phyloP scores from a whole-genome alignment of 1,140 invertebrate genomes.

The Glossosoma conforme region DNA sequence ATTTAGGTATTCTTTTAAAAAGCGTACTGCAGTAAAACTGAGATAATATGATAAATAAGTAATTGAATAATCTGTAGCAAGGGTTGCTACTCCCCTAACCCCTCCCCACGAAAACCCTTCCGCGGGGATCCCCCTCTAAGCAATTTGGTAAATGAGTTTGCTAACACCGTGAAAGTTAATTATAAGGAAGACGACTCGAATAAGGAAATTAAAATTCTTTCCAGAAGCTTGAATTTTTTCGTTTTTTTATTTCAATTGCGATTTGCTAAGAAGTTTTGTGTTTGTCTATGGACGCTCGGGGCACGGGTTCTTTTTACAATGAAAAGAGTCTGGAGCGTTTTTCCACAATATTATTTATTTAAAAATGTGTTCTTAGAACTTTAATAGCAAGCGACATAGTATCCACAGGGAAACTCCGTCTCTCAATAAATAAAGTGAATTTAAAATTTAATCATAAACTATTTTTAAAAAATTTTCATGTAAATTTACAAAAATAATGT shows the following conservation, averaged over 20 bases:
- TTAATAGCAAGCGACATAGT: too few species aligned
- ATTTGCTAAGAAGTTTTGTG: conserved; percentile 30
- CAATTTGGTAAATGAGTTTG: conserved; percentile 34
- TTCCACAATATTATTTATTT: too few species aligned
- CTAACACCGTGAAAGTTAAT: conserved; percentile 34
- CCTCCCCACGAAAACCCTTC: conserved; percentile 5
- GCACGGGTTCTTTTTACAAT: conserved; percentile 15
- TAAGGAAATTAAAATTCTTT: conserved; percentile 34
- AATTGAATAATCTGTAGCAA: conserved; percentile 28
- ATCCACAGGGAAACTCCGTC: too few species aligned
- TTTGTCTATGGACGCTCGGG: conserved; percentile 12
- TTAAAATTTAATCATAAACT: too few species aligned
- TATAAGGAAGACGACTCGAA: conserved; percentile 33
- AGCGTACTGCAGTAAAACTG: too few species aligned
- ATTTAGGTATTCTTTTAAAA: too few species aligned
- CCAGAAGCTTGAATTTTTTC: conserved; percentile 29
- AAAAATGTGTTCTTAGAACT: too few species aligned
- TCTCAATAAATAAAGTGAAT: too few species aligned
- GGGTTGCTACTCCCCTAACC: neutral
- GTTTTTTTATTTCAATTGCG: conserved; percentile 30
- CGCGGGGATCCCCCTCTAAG: conserved; percentile 31
- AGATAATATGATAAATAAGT: conserved; percentile 27
- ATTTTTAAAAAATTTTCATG: too few species aligned
- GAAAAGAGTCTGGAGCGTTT: too few species aligned
- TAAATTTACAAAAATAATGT: too few species aligned